Conservation (phyloP, 2,113 vertebrate species). For the Lontra canadensis region DNA sequence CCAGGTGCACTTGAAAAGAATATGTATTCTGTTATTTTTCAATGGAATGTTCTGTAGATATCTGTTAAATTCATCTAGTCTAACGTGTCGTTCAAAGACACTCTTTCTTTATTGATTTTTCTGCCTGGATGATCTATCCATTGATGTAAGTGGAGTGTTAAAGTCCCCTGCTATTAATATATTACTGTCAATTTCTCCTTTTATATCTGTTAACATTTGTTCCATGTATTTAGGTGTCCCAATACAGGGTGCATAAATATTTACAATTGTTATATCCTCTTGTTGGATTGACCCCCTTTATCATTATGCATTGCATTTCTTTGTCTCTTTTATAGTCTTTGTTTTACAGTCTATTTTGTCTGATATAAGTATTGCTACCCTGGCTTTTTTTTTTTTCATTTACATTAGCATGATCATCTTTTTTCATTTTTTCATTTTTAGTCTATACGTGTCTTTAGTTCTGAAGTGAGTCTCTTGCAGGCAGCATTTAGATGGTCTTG, state of each 20-base stretch:
- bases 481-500: neutral
- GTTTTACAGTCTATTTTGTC: neutral
- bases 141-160: neutral
- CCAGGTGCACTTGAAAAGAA: neutral
- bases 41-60: neutral
- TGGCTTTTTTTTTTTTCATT: neutral
- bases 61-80: neutral
- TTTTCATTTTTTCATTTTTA: neutral
- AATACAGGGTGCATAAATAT: neutral
- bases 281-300: neutral
- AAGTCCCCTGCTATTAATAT: neutral
- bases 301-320: neutral
- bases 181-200: neutral
- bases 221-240: neutral
- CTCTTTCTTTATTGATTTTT: neutral
- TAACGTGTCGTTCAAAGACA: neutral
- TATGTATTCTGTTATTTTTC: neutral
- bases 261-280: neutral
- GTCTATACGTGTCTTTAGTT: neutral
- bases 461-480: neutral
- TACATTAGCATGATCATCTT: neutral
- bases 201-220: neutral
- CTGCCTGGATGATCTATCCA: neutral
- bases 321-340: neutral
- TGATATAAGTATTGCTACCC: neutral